Percentiles rank a stretch among this genome's conserved stretches.
Evolutionary conservation across 2,113 vertebrate genomes (phyloP).

Genomic region (Hemiprocne comata): DNA sequence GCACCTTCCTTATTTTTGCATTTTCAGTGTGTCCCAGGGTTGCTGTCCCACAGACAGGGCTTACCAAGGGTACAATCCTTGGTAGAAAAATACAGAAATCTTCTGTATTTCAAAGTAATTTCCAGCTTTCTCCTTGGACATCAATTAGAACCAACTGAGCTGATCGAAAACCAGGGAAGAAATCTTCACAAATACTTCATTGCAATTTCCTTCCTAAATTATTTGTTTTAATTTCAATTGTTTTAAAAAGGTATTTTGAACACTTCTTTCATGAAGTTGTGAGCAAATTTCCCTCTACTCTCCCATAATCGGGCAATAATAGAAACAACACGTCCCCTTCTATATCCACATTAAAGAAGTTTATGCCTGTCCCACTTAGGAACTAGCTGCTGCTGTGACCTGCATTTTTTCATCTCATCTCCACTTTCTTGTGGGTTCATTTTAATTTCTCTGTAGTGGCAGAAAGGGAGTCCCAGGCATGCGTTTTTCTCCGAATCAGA

Average conservation of each 20-base stretch:
- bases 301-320: neutral
- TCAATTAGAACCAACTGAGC: neutral
- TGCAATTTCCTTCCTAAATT: neutral
- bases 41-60: neutral
- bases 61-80: neutral
- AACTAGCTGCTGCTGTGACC: neutral
- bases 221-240: neutral
- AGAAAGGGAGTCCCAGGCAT: neutral
- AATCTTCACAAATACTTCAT: neutral
- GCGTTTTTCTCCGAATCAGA: neutral
- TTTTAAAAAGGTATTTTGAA: neutral
- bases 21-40: neutral
- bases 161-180: neutral
- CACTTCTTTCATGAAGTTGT: neutral
- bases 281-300: neutral
- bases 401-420: conserved; percentile 3
- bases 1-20: neutral
- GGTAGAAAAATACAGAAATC: neutral
- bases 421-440: conserved; percentile 27
- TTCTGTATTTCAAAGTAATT: neutral
- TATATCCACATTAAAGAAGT: neutral
- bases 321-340: neutral
- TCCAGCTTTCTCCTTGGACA: neutral
- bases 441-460: conserved; percentile 37
- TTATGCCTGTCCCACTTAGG: neutral